phyloP scores from a whole-genome alignment of 2,888 invertebrate species.

The Teinopalpus imperialis region DNA sequence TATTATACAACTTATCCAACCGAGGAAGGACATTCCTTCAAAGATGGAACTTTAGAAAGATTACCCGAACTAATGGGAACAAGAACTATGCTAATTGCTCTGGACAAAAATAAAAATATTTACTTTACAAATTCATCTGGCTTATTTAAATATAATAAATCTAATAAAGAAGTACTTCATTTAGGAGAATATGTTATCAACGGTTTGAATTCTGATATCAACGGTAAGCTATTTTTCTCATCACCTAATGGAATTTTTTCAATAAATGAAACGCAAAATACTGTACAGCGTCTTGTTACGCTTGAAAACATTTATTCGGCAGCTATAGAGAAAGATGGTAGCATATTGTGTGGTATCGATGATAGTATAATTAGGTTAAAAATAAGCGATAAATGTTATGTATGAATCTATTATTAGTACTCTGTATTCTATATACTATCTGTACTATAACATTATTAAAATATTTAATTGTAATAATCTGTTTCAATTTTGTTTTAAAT shows the following conservation, averaged over 20 bases:
- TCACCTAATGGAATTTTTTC: slow-evolving; percentile 36
- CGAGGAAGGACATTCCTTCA: slow-evolving; percentile 32
- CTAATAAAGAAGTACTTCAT: slow-evolving; percentile 22
- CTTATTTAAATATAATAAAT: slow-evolving; percentile 30
- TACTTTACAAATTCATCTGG: slow-evolving; percentile 40
- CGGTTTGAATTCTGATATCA: slow-evolving; percentile 35
- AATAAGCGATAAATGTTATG: slow-evolving; percentile 9
- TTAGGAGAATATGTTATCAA: slow-evolving; percentile 37
- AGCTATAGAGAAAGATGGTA: slow-evolving; percentile 36
- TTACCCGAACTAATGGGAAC: slow-evolving; percentile 33
- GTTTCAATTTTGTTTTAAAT: no score
- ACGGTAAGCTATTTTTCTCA: slow-evolving; percentile 41
- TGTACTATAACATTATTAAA: no score
- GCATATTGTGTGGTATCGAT: slow-evolving; percentile 34
- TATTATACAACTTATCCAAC: slow-evolving; percentile 53
- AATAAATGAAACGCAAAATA: slow-evolving; percentile 31
- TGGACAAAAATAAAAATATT: slow-evolving; percentile 35
- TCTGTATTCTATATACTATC: no score
- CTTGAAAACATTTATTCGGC: slow-evolving; percentile 32
- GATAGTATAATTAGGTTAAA: slow-evolving; percentile 32
- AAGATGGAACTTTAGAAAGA: slow-evolving; percentile 27
- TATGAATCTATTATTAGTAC: no score
- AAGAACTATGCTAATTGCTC: slow-evolving; percentile 33
- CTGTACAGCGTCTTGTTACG: slow-evolving; percentile 17
- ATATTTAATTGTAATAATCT: no score